Base-by-base conservation (phyloP, 2,113 vertebrate species). In the Spizaetus ornatus region DNA sequence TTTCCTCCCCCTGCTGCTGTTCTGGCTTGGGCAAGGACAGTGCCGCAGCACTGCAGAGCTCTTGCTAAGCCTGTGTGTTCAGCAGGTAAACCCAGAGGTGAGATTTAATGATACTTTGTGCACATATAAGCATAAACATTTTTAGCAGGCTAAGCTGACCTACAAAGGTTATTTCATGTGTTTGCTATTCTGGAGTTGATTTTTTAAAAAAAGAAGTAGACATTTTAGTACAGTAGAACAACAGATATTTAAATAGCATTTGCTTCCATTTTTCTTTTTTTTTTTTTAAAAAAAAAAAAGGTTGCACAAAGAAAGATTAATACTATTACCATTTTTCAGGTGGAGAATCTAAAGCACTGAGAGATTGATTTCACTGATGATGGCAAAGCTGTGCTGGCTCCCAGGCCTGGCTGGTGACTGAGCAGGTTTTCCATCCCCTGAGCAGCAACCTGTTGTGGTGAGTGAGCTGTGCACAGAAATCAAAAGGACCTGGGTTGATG, bases 401-500 rank as follows among this genome's bases (percentile, higher is more conserved):
- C 62, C 22, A 16, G 42, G 48, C 48, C 34, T 13, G 53, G 66
- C 15, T 34, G 82, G 48, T 27, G 56, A 9, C 56, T 2, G 13
- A 22, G 47, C 31, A 32, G 66, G 22, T 34, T 61, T n/a, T 61
- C 25, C 5, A 18, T 12, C n/a, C 47, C 38, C 19, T 2, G 0
- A 5, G n/a, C 69, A 38, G 53, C 53, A 45, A 14, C 34, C 69
- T 16, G 16, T 7, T 17, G 52, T 2, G 13, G 38, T 11, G 16
- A 3, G 3, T 6, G 43, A 52, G 58, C 43, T 34, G 31, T 0
- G 3, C 27, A 2, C 43, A 21, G 74, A 21, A 26, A 40, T 7
- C 17, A 7, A 10, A 40, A 50, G 48, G 26, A 18, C 34, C 32
- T 1, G 36, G 56, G 38, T 0, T 31, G 59, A 34, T 2, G 8